phyloP scores from a whole-genome alignment of 2,888 invertebrate species.

The Andrena praecox region DNA sequence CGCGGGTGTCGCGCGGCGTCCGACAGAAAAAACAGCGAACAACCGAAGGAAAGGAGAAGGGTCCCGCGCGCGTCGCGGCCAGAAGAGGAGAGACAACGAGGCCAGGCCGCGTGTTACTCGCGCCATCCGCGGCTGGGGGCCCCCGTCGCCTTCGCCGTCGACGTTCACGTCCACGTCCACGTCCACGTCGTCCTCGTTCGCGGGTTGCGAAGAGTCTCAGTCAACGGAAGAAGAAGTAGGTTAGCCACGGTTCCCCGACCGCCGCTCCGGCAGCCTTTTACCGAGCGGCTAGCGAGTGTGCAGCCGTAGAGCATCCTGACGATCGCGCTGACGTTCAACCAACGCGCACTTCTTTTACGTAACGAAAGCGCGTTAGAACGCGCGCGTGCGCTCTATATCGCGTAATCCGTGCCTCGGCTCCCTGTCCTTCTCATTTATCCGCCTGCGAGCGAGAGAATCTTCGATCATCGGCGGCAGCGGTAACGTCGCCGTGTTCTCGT shows the following conservation, averaged over 20 bases:
- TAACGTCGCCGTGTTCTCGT: conserved; percentile 54
- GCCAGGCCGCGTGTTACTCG: conserved; percentile 41
- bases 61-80: conserved; percentile 31
- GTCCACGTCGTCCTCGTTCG: conserved; percentile 21
- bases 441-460: conserved; percentile 49
- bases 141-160: not conserved
- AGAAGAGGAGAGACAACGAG: conserved; percentile 49
- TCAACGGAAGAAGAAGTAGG: conserved; percentile 44
- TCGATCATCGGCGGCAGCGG: conserved; percentile 68
- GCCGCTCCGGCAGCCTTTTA: conserved; percentile 40
- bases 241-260: conserved; percentile 17
- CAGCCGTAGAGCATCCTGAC: conserved; percentile 35
- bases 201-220: conserved; percentile 44
- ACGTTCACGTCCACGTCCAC: conserved; percentile 14
- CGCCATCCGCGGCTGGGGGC: not conserved
- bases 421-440: conserved; percentile 39
- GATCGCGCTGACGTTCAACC: conserved; percentile 62
- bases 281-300: conserved; percentile 30
- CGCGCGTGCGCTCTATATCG: conserved; percentile 69
- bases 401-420: conserved; percentile 58
- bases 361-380: conserved; percentile 70
- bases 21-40: conserved; percentile 30
- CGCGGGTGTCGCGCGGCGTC: conserved; percentile 52
- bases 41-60: conserved; percentile 30
- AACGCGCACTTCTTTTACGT: conserved; percentile 79